Evolutionary conservation across 2,113 vertebrate genomes (phyloP).

Genomic region (Pelodiscus sinensis): DNA sequence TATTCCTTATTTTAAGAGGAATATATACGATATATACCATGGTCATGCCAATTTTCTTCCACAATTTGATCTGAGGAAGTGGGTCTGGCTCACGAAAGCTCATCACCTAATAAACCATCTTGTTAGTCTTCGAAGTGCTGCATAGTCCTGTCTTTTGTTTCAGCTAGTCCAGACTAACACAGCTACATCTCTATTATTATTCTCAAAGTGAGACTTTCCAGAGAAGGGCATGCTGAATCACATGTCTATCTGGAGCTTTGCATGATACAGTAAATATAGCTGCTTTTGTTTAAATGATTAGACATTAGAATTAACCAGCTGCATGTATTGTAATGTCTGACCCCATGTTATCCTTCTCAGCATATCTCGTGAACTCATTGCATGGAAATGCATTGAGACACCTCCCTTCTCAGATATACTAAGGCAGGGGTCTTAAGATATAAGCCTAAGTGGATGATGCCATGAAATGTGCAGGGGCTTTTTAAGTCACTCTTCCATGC

Average conservation of each 20-base stretch:
- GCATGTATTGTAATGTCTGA: not conserved
- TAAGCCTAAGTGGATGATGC: not conserved
- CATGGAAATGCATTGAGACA: not conserved
- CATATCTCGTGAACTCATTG: not conserved
- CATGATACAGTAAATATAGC: not conserved
- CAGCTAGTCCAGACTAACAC: too few relatives aligned
- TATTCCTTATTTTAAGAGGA: too few relatives aligned
- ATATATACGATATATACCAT: too few relatives aligned
- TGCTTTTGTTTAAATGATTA: not conserved
- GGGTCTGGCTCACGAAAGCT: too few relatives aligned
- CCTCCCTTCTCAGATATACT: fast-evolving
- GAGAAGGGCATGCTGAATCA: not conserved
- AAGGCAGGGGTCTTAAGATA: not conserved
- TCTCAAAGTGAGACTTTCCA: not conserved
- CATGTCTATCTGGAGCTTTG: not conserved
- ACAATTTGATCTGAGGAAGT: too few relatives aligned
- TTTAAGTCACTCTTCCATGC: not conserved
- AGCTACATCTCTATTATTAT: too few relatives aligned
- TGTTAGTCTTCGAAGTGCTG: too few relatives aligned
- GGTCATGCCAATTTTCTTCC: too few relatives aligned
- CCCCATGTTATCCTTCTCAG: not conserved
- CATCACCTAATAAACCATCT: too few relatives aligned
- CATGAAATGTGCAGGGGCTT: not conserved
- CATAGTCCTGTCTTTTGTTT: too few relatives aligned
- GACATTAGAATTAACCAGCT: not conserved